Evolutionary conservation across 2,888 invertebrate genomes (phyloP).

Genomic region (Luffia ferchaultella): DNA sequence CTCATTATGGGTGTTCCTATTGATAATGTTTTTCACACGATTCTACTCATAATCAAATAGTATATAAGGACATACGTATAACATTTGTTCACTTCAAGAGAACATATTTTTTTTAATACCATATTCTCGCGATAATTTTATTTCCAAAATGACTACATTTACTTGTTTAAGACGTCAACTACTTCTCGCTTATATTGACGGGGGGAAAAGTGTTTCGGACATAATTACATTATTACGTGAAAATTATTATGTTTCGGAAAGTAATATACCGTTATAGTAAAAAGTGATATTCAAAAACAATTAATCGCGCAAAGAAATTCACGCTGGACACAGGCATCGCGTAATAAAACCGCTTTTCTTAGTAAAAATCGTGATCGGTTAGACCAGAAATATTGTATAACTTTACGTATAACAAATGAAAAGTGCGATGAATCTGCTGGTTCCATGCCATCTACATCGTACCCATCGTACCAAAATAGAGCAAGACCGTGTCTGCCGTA

Average conservation of each 20-base stretch:
- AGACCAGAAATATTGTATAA: slow-evolving; percentile 9
- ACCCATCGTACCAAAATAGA: slow-evolving; percentile 3
- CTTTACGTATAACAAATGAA: slow-evolving; percentile 5
- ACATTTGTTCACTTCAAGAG: no score
- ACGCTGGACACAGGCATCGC: slow-evolving; percentile 7
- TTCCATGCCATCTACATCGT: slow-evolving; percentile 6
- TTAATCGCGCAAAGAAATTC: slow-evolving; percentile 10
- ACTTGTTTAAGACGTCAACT: slow-evolving; percentile 4
- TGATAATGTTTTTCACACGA: neutral
- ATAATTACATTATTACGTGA: slow-evolving; percentile 6
- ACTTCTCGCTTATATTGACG: slow-evolving; percentile 7
- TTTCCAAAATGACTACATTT: slow-evolving; percentile 6
- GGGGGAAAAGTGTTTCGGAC: slow-evolving; percentile 5
- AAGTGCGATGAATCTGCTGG: slow-evolving; percentile 1
- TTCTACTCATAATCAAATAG: no score
- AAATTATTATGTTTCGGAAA: slow-evolving; percentile 7
- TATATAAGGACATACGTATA: no score
- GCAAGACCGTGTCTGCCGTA: slow-evolving; percentile 5
- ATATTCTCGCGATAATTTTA: no score
- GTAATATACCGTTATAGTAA: slow-evolving; percentile 9
- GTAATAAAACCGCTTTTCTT: slow-evolving; percentile 8
- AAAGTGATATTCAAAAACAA: slow-evolving; percentile 11
- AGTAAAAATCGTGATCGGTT: slow-evolving; percentile 10
- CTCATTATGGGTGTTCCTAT: neutral
- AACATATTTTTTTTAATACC: no score